These are phyloP conservation scores for Meloidogyne chitwoodi DNA, from an alignment of 1,140 invertebrate species.

Conservation along the genomic window DNA sequence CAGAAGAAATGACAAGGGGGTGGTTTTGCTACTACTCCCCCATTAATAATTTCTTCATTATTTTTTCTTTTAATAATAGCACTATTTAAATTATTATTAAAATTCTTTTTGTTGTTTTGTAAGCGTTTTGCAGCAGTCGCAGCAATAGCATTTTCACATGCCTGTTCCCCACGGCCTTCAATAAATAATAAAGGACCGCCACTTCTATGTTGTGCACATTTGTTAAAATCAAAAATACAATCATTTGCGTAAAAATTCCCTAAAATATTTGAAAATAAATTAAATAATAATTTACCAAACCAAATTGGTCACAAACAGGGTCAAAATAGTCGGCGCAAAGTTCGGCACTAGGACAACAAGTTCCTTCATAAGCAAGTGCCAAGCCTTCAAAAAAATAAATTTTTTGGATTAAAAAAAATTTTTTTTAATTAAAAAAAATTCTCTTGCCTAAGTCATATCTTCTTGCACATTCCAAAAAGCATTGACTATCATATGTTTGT, in stretches of 20 bases:
- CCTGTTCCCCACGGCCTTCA: constrained; percentile 3
- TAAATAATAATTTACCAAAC: neutral
- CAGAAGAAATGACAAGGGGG: constrained; percentile 35
- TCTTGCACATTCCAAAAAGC: constrained; percentile 26
- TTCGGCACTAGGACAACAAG: constrained; percentile 30
- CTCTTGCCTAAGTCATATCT: constrained; percentile 2
- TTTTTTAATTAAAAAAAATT: no score
- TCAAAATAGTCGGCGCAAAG: constrained; percentile 32
- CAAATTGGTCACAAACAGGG: constrained; percentile 39
- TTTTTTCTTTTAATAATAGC: neutral
- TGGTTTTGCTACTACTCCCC: neutral
- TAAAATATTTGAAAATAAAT: constrained; percentile 13
- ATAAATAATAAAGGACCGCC: neutral
- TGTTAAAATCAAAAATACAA: constrained; percentile 30
- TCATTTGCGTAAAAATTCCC: constrained; percentile 30
- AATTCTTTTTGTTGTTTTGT: neutral
- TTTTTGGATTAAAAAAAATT: neutral
- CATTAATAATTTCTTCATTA: neutral
- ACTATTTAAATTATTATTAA: neutral
- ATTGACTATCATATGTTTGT: constrained; percentile 36
- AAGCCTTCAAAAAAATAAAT: constrained; percentile 20
- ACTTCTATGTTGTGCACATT: constrained; percentile 6
- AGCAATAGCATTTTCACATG: neutral
- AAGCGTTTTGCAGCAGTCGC: neutral
- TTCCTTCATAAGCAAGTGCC: constrained; percentile 29